Base-by-base conservation (phyloP, 2,888 invertebrate genomes). In the Cecidostiba fungosa region DNA sequence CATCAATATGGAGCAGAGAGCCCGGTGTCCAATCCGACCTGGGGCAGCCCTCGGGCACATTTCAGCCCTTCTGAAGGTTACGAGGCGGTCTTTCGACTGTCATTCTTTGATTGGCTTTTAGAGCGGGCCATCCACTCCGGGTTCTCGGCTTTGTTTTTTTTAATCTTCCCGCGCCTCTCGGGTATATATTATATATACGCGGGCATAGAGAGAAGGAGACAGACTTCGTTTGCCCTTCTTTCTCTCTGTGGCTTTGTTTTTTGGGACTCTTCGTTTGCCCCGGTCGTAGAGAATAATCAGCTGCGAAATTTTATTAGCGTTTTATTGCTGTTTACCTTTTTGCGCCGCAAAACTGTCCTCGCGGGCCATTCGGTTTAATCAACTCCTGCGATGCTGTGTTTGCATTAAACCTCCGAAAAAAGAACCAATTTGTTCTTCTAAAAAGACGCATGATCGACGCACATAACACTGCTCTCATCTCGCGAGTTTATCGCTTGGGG, bases 71-170 rank as follows among this genome's bases (percentile, higher is more conserved):
- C 90, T 89, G 91, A 92, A 92, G 92, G 91, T 91, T 90, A 90
- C 90, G 86, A 89, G 88, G 89, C 88, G 88, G 88, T 89, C 89
- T 89, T 87, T 77, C 84, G 89, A 92, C 92, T 93, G 93, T 93
- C 93, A 93, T 92, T 93, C 92, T 92, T 93, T 93, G 93, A 93
- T 93, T 93, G 93, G 93, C 92, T 92, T 92, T 92, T 92, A 92
- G 89, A 88, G 89, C 88, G 89, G 89, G 81, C 88, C 90, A 90
- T 91, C 89, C 86, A 23, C 86, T 76, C 77, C 77, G 3, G 59
- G 12, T 2, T 19, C 66, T 78, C 39, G 43, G 32, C 47, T 73
- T 82, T 83, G 83, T 83, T 81, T 85, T 84, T n/a, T 83, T 87
- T 88, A 86, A 87, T 88, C 87, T 87, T 77, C 79, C 83, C 85